Conservation (phyloP, 1,140 invertebrate genomes). For the Rhopalosiphum padi region DNA sequence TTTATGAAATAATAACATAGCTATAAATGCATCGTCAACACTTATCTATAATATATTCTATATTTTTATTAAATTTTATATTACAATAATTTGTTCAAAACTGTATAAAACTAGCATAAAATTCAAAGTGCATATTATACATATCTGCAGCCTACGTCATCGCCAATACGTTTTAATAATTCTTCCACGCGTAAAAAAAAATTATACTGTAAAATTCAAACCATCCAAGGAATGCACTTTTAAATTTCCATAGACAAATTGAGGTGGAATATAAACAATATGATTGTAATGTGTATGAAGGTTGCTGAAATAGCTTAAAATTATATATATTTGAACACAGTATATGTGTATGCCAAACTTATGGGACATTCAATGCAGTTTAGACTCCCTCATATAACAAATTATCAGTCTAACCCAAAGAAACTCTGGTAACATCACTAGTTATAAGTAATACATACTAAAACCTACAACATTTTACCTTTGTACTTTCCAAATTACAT, state of each 20-base stretch:
- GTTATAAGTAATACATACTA: too few species aligned
- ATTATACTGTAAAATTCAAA: background rate
- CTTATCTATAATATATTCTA: background rate
- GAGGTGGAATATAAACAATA: background rate
- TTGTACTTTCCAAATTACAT: too few species aligned
- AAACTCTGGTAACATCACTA: too few species aligned
- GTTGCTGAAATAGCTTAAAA: too few species aligned
- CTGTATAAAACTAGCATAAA: background rate
- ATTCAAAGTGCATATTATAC: too few species aligned
- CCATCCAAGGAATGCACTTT: background rate
- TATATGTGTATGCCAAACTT: too few species aligned
- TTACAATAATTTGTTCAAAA: background rate
- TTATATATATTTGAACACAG: too few species aligned
- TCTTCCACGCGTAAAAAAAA: background rate
- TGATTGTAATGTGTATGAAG: background rate
- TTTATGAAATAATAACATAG: background rate
- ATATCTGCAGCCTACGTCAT: background rate
- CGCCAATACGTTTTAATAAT: background rate
- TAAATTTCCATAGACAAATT: background rate
- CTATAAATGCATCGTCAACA: background rate
- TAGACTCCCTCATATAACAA: too few species aligned
- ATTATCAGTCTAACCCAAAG: too few species aligned
- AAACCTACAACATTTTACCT: too few species aligned
- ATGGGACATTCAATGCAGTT: too few species aligned
- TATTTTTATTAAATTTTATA: background rate